Base-by-base conservation (phyloP, 2,113 vertebrate species). In the Pyxicephalus adspersus region DNA sequence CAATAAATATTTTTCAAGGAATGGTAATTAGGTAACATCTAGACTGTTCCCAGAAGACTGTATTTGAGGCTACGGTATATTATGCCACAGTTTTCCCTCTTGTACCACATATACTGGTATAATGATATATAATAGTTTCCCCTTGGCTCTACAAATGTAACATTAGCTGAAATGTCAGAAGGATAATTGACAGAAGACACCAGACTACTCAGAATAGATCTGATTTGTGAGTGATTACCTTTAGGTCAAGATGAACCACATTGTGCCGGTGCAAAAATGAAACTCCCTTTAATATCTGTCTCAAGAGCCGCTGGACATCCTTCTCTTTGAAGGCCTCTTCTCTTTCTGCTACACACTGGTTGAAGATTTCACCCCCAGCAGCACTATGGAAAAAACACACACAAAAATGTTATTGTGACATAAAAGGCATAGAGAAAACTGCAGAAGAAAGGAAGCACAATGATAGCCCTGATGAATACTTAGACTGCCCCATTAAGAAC, bases 321-420 rank as follows among this genome's bases (percentile, higher is more conserved):
- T 90, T 93, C 88, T 98, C 97, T n/a, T 93, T 96, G 87, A 99
- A 99, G 63, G 95, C 94, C 28, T 97, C 95, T 16, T 98, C 97
- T 29, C 92, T 94, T 75, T 98, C 96, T 1, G 95, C 96, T 17
- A 97, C 94, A 68, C 96, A 98, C 34, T 97, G 96, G 88, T 97
- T 86, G 86, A 99, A 99, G 84, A 99, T 97, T 87, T 99, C 97
- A 0, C 97, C 96, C 55, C 97, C 97, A n/a, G 94, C 96, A 61
- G 97, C 97, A 28, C 97, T 99, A 73, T 2, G 63, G 83, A 80
- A 61, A 45, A 58, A 45, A 50, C 0, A 19, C 20, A 28, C 8
- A 63, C 31, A 28, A 19, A n/a, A 23, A 3, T 8, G 13, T 31
- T 45, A 45, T n/a, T n/a, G n/a, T n/a, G n/a, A n/a, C n/a, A n/a